Base-by-base conservation (phyloP, 2,113 vertebrate genomes). In the Trinectes maculatus region DNA sequence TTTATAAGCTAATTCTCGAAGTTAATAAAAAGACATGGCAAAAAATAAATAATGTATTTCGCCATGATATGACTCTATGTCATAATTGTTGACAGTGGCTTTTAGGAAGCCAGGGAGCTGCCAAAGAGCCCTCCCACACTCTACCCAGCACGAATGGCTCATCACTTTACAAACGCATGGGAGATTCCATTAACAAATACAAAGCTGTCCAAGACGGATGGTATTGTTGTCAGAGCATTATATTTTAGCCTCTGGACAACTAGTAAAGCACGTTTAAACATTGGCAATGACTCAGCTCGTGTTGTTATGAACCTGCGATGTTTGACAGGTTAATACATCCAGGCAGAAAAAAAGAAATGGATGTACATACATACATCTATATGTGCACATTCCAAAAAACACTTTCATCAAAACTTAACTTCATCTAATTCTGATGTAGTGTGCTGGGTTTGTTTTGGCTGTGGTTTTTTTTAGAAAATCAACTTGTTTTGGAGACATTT, bases 171-270 rank as follows among this genome's bases (percentile, higher is more conserved):
- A 21, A 65, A 67, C 74, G 26, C 64, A 62, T 47, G 12, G 7
- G 46, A 82, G 77, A 82, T 83, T 69, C 25, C 34, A 57, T 68
- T 55, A 65, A 76, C 74, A 89, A 83, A 89, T 57, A 81, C 49
- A 58, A 71, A 68, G 71, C 46, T 52, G 34, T 44, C 29, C 62
- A 44, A 16, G 46, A 78, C 15, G 67, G 46, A 79, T 80, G 74
- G 63, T 48, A 39, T 66, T 86, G 78, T 89, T 87, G 70, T 84
- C 56, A 36, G 13, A 85, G 86, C 65, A 71, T 89, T 89, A 90
- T 18, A 74, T 78, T 77, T 77, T 81, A 91, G 86, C 84, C 83
- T 59, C 71, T 77, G 77, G 83, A 83, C 83, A 74, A 72, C 74
- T 67, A 52, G 18, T 70, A 46, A 52, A 84, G 84, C 85, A 90